Base-by-base conservation (phyloP, 2,797 vertebrate species). In the Periparus ater region DNA sequence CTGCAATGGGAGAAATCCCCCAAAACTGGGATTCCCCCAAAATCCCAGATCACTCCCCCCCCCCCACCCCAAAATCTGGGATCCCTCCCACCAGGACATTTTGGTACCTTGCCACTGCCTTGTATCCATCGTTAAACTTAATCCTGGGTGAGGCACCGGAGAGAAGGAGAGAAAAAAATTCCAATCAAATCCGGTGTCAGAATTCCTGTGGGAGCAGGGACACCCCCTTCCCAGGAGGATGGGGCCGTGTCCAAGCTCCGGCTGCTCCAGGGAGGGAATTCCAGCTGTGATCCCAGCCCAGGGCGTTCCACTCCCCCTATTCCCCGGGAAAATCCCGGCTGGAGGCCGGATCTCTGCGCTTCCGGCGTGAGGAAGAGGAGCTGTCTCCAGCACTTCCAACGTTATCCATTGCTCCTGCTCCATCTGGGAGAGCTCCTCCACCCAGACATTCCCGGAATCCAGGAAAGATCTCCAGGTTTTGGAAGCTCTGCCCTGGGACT, bases 51-150 rank as follows among this genome's bases (percentile, higher is more conserved):
- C 6, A 8, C 7, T 7, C 27, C 57, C 10, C 6, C 7, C 5
- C 12, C 7, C 19, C 6, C 36, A 23, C 7, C 19, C 6, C 36
- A 23, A 44, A 77, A 63, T 63, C 48, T 27, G 32, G 50, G 40
- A 38, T 66, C 17, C 10, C 25, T 45, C 54, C 54, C n/a, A 6
- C 14, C 27, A 4, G 82, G 21, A 57, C 4, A 8, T 63, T 30
- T 34, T 20, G 51, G 73, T 97, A 97, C 97, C 97, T 98, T 68
- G 96, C 91, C 54, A 97, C 89, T 18, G 96, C 88, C 75, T 97
- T 95, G 93, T 97, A 97, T 85, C 97, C 96, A 9, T 97, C 96
- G 12, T 96, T 96, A 86, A 77, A 93, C 61, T 95, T 96, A 92
- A 87, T 97, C 93, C 89, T 96, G 88, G 91, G 42, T 2, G 71